Base-by-base conservation (phyloP, 2,888 invertebrate genomes). In the Cactoblastis cactorum region DNA sequence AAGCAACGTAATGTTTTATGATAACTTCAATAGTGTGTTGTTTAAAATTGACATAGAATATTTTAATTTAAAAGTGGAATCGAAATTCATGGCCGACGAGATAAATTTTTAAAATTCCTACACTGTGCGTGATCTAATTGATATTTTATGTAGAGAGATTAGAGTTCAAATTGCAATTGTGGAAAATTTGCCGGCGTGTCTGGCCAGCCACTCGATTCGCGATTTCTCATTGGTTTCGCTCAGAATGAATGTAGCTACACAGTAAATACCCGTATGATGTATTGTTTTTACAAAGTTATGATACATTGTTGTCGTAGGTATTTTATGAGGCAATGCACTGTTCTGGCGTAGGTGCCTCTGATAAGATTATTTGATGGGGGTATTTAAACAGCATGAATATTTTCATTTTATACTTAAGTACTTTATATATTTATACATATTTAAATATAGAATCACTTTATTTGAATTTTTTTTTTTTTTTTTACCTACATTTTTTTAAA, bases 31-130 rank as follows among this genome's bases (percentile, higher is more conserved):
- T 22, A 49, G 18, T 34, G n/a, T n/a, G n/a, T n/a, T 32, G 24
- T 8, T 28, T 9, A 28, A 37, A 17, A 15, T 6, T 41, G 22
- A 28, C 15, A 33, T 32, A 43, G 39, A 53, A 54, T 12, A 38
- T 28, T 35, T 24, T 48, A 48, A 48, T 48, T 48, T 37, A 51
- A 53, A 50, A 56, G 53, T 51, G 43, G 39, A 52, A 63, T 67
- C 62, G 65, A 59, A 56, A 58, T 61, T 63, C 69, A 74, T 70
- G 73, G 74, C 59, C 58, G 52, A 45, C 65, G 48, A 58, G 59
- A 59, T 60, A 61, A 58, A 59, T 67, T 61, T 52, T 59, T 18
- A 35, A 47, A 58, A 59, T 63, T 54, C 56, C 39, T 47, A 17
- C 17, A 43, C 14, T 2, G 1, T 1, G n/a, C n/a, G n/a, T 19